These are phyloP conservation scores for Neoscelio sp. DNA, from an alignment of 2,888 invertebrate genomes.

Conservation along the genomic window DNA sequence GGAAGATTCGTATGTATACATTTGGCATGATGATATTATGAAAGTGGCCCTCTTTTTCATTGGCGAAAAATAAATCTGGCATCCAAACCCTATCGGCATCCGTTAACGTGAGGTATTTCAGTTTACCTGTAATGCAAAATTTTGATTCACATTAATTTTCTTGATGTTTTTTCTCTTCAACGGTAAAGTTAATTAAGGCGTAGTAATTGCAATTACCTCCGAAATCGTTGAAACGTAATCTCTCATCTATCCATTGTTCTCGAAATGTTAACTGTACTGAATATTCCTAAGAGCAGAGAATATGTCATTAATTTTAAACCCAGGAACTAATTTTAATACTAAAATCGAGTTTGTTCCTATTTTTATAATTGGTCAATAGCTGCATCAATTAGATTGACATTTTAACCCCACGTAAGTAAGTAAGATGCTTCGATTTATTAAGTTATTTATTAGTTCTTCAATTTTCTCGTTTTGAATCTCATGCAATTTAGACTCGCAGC, in stretches of 20 bases:
- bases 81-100: constrained; percentile 99
- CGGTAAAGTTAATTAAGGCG: no score
- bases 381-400: constrained; percentile 27
- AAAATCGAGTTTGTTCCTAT: constrained; percentile 8
- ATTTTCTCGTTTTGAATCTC: constrained; percentile 8
- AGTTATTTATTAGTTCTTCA: constrained; percentile 8
- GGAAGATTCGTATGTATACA: constrained; percentile 98
- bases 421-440: constrained; percentile 15
- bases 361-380: constrained; percentile 18
- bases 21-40: constrained; percentile 99
- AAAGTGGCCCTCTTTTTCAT: constrained; percentile 98
- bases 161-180: neutral
- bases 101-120: constrained; percentile 96
- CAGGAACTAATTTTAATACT: constrained; percentile 8
- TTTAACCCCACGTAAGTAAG: constrained; percentile 17
- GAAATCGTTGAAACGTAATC: constrained; percentile 94
- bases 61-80: constrained; percentile 99
- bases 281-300: constrained; percentile 92
- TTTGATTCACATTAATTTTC: constrained; percentile 1
- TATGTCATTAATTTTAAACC: constrained; percentile 38
- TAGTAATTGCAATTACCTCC: constrained; percentile 86
- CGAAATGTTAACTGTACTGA: constrained; percentile 98
- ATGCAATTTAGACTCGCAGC: constrained; percentile 3
- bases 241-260: constrained; percentile 98
- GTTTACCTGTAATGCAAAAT: constrained; percentile 87